Conservation (phyloP, 2,888 invertebrate species). For the Platerodrilus igneus region DNA sequence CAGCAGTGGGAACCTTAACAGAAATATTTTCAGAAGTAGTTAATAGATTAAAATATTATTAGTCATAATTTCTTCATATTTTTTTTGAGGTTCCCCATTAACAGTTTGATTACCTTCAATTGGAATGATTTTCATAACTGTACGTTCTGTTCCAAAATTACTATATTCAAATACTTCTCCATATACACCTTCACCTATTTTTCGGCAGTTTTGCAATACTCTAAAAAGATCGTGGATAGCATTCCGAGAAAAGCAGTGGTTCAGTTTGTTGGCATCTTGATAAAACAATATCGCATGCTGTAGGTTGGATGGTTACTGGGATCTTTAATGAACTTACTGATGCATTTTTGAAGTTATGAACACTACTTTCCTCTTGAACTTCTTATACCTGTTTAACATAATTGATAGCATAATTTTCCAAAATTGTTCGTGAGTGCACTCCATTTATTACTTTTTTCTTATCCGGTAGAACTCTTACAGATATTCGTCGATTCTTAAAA, state of each 20-base stretch:
- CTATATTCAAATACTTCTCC: constrained; percentile 84
- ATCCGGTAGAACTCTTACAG: too few relatives aligned
- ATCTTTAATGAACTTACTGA: too few relatives aligned
- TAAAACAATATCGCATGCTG: constrained; percentile 52
- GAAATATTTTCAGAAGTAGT: too few relatives aligned
- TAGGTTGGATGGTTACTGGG: too few relatives aligned
- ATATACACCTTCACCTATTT: constrained; percentile 94
- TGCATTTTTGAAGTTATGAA: too few relatives aligned
- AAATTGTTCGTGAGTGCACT: too few relatives aligned
- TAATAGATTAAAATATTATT: constrained; percentile 87
- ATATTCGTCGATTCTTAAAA: too few relatives aligned
- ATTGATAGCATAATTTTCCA: too few relatives aligned
- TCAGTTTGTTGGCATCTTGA: constrained; percentile 64
- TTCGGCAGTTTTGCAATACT: constrained; percentile 63
- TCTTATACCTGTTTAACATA: too few relatives aligned
- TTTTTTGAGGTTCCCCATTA: constrained; percentile 87
- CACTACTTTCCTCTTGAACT: too few relatives aligned
- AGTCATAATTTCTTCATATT: constrained; percentile 79
- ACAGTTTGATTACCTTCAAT: constrained; percentile 78
- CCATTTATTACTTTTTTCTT: too few relatives aligned
- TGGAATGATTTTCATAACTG: constrained; percentile 85
- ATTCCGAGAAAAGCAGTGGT: constrained; percentile 59
- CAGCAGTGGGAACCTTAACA: too few relatives aligned
- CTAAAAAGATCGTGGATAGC: constrained; percentile 59
- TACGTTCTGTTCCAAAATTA: constrained; percentile 51